Evolutionary conservation across 2,888 invertebrate species (phyloP).

Genomic region (Seladonia tumulorum): DNA sequence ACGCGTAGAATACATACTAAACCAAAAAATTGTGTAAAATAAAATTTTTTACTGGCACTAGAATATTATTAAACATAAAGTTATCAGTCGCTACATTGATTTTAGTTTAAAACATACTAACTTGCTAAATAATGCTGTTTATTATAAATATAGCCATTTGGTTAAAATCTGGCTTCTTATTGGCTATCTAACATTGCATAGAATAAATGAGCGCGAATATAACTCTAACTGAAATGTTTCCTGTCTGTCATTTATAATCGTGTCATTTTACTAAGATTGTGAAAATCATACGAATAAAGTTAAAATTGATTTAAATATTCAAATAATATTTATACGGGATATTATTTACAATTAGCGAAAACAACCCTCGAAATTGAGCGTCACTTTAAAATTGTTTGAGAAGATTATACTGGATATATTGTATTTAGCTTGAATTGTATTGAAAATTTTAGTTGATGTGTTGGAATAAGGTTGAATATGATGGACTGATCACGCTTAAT

Average conservation of each 20-base stretch:
- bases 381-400: no score
- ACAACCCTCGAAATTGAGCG: no score
- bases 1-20: neutral
- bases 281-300: no score
- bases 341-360: neutral
- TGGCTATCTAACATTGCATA: neutral
- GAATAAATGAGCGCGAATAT: neutral
- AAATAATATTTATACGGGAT: neutral
- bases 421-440: neutral
- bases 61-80: neutral
- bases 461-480: no score
- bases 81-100: neutral
- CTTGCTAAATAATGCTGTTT: neutral
- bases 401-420: no score
- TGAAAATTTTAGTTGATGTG: no score
- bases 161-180: conserved; percentile 3
- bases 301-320: neutral
- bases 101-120: neutral
- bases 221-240: neutral
- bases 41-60: neutral
- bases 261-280: no score
- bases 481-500: no score
- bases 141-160: neutral
- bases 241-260: no score
- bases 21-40: neutral